A percentile compares a stretch with the other conserved stretches of the same genome.
These are phyloP conservation scores for Choristoneura rosaceana DNA, from an alignment of 2,888 invertebrate species.

Conservation along the genomic window DNA sequence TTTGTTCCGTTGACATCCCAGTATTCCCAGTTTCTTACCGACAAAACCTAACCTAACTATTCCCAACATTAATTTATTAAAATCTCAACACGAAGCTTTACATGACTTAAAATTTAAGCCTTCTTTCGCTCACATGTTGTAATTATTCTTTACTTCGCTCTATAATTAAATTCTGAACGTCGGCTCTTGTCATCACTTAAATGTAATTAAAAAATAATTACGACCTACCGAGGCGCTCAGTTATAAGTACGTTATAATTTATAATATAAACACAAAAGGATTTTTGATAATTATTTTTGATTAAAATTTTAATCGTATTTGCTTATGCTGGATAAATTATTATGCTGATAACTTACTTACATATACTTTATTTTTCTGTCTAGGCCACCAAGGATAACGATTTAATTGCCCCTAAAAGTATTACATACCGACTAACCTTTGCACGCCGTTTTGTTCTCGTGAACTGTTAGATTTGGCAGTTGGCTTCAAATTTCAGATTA, in stretches of 20 bases:
- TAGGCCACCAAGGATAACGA: not conserved
- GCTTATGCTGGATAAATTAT: constrained; percentile 16
- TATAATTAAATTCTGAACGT: constrained; percentile 38
- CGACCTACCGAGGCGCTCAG: constrained; percentile 23
- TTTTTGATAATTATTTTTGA: constrained; percentile 31
- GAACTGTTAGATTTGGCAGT: too few species aligned
- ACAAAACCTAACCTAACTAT: not conserved
- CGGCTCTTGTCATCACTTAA: constrained; percentile 25
- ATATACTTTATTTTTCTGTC: not conserved
- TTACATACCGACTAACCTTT: too few species aligned
- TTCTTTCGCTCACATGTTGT: not conserved
- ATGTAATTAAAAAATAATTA: constrained; percentile 39
- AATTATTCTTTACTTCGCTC: constrained; percentile 18
- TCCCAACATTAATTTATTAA: constrained; percentile 5
- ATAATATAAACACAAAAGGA: constrained; percentile 11
- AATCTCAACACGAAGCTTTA: not conserved
- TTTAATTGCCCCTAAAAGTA: not conserved
- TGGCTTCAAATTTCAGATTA: too few species aligned
- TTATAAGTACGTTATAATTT: constrained; percentile 4
- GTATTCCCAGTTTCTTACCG: not conserved
- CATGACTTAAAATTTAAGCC: constrained; percentile 5
- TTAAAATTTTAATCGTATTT: constrained; percentile 30
- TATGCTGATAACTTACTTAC: constrained; percentile 15
- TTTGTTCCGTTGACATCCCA: not conserved
- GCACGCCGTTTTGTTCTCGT: too few species aligned